A percentile compares a stretch with the other conserved stretches of the same genome.
Conservation (phyloP, 1,140 invertebrate species). For the Zeugodacus cucurbitae region DNA sequence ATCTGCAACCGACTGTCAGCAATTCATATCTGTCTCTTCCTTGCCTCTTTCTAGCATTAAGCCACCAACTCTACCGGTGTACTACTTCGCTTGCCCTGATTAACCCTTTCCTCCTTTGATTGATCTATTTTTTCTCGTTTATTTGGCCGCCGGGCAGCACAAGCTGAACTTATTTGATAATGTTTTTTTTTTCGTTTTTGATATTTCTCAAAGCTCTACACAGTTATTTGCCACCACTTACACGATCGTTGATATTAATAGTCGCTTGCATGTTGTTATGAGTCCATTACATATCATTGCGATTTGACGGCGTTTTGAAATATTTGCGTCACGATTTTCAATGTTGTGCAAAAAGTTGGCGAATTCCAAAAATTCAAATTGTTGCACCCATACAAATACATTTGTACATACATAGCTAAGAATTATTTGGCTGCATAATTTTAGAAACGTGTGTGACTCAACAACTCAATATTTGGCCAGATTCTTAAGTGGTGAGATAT, state of each 20-base stretch:
- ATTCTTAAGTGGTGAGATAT: no score
- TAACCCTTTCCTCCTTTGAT: neutral
- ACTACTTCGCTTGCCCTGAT: neutral
- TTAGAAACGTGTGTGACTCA: no score
- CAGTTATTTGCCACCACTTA: neutral
- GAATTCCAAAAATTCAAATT: neutral
- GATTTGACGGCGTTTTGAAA: neutral
- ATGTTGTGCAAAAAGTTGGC: neutral
- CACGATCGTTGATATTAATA: neutral
- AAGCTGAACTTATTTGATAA: neutral
- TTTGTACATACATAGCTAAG: no score
- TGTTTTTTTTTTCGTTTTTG: neutral
- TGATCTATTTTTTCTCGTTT: neutral
- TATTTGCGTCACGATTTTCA: constrained; percentile 1
- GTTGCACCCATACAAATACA: neutral
- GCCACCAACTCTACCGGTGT: neutral
- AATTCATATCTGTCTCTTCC: neutral
- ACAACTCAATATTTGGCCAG: no score
- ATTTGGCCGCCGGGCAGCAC: neutral
- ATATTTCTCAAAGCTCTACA: neutral
- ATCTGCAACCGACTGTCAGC: no score
- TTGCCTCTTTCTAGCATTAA: neutral
- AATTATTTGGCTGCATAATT: no score
- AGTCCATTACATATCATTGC: neutral
- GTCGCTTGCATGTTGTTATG: neutral